Percentiles rank a stretch among this genome's conserved stretches.
These are phyloP conservation scores for Diachasmimorpha longicaudata DNA, from an alignment of 1,140 invertebrate species.

Conservation along the genomic window DNA sequence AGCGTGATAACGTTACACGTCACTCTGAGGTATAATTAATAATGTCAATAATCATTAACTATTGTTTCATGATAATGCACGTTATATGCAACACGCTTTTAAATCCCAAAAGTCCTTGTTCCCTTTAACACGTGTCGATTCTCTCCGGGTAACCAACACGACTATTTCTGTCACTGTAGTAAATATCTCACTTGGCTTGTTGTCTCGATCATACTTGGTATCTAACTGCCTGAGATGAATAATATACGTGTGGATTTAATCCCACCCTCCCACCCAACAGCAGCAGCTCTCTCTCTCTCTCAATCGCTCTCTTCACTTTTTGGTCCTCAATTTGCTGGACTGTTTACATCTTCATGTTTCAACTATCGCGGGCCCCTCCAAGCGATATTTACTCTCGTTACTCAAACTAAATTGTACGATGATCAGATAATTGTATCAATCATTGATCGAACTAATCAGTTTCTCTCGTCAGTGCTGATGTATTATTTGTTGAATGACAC, in stretches of 20 bases:
- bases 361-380: background rate
- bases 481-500: background rate
- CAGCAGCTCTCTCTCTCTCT: no score
- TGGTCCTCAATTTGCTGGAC: constrained; percentile 14
- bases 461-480: no score
- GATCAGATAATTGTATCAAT: background rate
- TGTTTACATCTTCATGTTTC: background rate
- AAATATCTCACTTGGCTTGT: constrained; percentile 6
- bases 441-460: background rate
- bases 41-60: no score
- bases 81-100: background rate
- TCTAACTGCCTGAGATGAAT: constrained; percentile 15
- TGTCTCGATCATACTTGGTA: constrained; percentile 28
- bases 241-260: constrained; percentile 25
- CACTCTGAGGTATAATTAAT: background rate
- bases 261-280: constrained; percentile 27
- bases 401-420: no score
- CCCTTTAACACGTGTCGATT: background rate
- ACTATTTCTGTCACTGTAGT: constrained; percentile 37
- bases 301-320: constrained; percentile 25
- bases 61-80: no score
- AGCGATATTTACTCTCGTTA: background rate
- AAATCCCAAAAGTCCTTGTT: background rate
- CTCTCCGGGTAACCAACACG: constrained; percentile 12
- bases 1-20: background rate